These are phyloP conservation scores for Austrolebias charrua DNA, from an alignment of 2,797 vertebrate species.

Conservation along the genomic window DNA sequence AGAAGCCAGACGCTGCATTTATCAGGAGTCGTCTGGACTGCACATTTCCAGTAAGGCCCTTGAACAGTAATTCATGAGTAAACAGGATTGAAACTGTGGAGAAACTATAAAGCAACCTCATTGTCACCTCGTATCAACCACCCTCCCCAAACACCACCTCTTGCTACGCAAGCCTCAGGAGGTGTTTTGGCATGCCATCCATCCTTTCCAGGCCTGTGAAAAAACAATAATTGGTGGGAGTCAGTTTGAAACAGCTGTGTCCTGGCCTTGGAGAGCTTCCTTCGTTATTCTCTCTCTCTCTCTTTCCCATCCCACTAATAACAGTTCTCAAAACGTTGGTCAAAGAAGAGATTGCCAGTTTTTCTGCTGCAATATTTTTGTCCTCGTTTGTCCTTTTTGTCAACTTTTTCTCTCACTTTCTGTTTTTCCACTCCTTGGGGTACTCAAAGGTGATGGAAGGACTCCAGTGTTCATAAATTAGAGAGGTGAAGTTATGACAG, in stretches of 20 bases:
- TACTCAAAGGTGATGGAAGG: conserved; percentile 18
- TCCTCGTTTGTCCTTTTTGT: conserved; percentile 56
- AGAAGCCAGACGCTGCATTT: conserved; percentile 73
- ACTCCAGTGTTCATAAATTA: conserved; percentile 30
- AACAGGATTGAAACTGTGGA: conserved; percentile 58
- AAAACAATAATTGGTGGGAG: conserved; percentile 61
- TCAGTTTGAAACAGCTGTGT: conserved; percentile 73
- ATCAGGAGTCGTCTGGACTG: conserved; percentile 74
- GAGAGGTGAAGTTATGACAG: conserved; percentile 6
- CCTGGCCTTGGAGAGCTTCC: conserved; percentile 47
- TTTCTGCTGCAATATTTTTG: conserved; percentile 17
- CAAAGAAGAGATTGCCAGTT: conserved; percentile 26
- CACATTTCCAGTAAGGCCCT: conserved; percentile 59
- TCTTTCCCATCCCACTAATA: conserved; percentile 66
- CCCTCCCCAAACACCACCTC: conserved; percentile 33
- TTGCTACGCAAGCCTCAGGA: conserved; percentile 60
- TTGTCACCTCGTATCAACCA: conserved; percentile 60
- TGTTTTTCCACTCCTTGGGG: conserved; percentile 29
- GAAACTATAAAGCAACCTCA: conserved; percentile 61
- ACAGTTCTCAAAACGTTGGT: conserved; percentile 50
- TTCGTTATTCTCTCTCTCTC: conserved; percentile 53
- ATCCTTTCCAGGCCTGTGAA: conserved; percentile 37
- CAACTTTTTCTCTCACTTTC: conserved; percentile 7
- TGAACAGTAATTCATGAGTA: conserved; percentile 52
- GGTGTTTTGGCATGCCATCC: conserved; percentile 63